Percentiles rank a stretch among this genome's conserved stretches.
Evolutionary conservation across 2,113 vertebrate genomes (phyloP).

Genomic region (Mus pahari): DNA sequence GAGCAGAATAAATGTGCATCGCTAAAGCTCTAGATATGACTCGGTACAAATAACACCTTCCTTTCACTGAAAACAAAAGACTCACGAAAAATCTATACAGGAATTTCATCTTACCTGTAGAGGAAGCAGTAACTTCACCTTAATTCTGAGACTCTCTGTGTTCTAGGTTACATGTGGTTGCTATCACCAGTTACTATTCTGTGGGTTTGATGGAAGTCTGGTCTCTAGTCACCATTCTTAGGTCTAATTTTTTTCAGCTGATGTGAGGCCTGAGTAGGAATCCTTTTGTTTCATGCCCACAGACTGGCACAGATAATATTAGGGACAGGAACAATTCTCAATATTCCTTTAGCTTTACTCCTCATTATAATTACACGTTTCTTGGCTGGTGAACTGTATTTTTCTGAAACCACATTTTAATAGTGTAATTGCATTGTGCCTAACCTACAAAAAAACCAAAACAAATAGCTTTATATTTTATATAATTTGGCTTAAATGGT

Average conservation of each 20-base stretch:
- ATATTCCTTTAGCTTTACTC: neutral
- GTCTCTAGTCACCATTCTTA: neutral
- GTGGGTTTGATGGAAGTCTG: no score
- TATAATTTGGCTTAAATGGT: neutral
- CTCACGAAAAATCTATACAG: neutral
- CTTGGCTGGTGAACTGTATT: neutral
- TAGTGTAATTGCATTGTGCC: neutral
- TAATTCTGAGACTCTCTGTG: neutral
- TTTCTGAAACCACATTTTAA: neutral
- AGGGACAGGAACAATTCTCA: neutral
- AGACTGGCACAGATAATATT: neutral
- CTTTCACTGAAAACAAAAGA: neutral
- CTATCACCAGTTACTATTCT: neutral
- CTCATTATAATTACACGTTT: neutral
- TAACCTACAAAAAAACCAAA: neutral
- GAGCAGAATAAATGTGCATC: neutral
- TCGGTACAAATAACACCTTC: neutral
- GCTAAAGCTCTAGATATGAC: neutral
- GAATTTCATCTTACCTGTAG: neutral
- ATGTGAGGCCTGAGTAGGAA: neutral
- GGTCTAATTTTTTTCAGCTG: rapidly evolving
- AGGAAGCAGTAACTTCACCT: rapidly evolving
- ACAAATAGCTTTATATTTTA: neutral
- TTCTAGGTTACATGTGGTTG: neutral
- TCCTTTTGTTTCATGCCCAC: neutral